phyloP scores from a whole-genome alignment of 2,888 invertebrate species.

The Hofmannophila pseudospretella region DNA sequence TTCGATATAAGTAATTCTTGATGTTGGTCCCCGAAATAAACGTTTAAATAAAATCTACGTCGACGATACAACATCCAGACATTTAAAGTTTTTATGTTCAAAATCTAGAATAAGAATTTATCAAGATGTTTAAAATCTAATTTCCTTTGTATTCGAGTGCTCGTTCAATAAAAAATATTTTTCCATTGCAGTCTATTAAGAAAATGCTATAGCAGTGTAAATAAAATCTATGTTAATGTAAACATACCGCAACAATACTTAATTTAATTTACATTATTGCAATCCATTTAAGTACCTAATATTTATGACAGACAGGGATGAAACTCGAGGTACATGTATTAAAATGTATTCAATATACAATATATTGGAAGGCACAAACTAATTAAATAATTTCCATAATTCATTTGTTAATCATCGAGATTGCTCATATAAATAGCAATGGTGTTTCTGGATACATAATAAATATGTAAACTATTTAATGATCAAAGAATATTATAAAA shows the following conservation, averaged over 20 bases:
- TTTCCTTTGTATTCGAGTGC: constrained; percentile 7
- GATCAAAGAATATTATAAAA: constrained; percentile 65
- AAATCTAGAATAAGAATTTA: constrained; percentile 26
- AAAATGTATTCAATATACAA: constrained; percentile 42
- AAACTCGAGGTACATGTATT: constrained; percentile 22
- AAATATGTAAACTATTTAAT: constrained; percentile 38
- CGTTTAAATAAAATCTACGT: constrained; percentile 9
- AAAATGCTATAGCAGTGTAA: constrained; percentile 44
- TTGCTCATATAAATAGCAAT: constrained; percentile 23
- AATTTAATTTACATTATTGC: constrained; percentile 47
- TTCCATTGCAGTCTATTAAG: constrained; percentile 9
- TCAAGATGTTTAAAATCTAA: constrained; percentile 6
- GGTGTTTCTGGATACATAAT: constrained; percentile 16
- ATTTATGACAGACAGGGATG: constrained; percentile 26
- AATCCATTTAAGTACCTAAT: constrained; percentile 57
- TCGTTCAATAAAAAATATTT: constrained; percentile 7
- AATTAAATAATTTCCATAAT: constrained; percentile 40
- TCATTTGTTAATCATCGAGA: constrained; percentile 26
- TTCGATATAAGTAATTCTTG: background rate
- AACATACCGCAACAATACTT: constrained; percentile 45
- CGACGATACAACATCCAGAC: constrained; percentile 61
- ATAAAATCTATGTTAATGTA: constrained; percentile 34
- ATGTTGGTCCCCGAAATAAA: constrained; percentile 18
- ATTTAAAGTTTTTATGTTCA: constrained; percentile 35
- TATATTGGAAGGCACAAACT: constrained; percentile 68